phyloP scores from a whole-genome alignment of 2,113 vertebrate genomes.

The Pluvialis apricaria region DNA sequence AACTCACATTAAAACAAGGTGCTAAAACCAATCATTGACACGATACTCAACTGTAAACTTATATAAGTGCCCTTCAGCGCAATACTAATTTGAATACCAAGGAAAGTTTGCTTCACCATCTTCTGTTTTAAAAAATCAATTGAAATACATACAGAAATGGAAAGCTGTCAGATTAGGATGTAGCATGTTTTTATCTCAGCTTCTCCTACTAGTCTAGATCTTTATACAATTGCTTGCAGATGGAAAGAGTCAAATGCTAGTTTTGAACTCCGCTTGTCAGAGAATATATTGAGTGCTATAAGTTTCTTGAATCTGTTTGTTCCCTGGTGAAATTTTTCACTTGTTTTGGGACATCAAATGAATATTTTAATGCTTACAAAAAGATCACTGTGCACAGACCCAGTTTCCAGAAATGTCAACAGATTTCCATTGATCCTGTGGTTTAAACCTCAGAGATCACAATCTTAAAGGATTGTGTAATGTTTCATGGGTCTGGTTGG shows the following conservation, averaged over 20 bases:
- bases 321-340: not conserved
- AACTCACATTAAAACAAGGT: not conserved
- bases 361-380: not conserved
- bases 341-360: not conserved
- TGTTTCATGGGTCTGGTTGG: not conserved
- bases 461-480: not conserved
- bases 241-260: not conserved
- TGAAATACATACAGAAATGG: slow-evolving; percentile 46
- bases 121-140: slow-evolving; percentile 28
- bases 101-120: slow-evolving; percentile 25
- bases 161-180: slow-evolving; percentile 4
- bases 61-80: not conserved
- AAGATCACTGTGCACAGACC: not conserved
- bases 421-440: not conserved
- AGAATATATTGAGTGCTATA: not conserved
- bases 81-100: slow-evolving; percentile 15
- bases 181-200: not conserved
- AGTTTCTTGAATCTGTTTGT: not conserved
- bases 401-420: not conserved
- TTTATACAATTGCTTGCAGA: slow-evolving; percentile 3
- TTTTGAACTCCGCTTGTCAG: not conserved
- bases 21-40: slow-evolving; percentile 31
- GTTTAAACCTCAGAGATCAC: not conserved
- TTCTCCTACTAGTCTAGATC: slow-evolving; percentile 7
- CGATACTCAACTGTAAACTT: slow-evolving; percentile 42